phyloP scores from a whole-genome alignment of 2,888 invertebrate genomes.

The Watsonalla binaria region DNA sequence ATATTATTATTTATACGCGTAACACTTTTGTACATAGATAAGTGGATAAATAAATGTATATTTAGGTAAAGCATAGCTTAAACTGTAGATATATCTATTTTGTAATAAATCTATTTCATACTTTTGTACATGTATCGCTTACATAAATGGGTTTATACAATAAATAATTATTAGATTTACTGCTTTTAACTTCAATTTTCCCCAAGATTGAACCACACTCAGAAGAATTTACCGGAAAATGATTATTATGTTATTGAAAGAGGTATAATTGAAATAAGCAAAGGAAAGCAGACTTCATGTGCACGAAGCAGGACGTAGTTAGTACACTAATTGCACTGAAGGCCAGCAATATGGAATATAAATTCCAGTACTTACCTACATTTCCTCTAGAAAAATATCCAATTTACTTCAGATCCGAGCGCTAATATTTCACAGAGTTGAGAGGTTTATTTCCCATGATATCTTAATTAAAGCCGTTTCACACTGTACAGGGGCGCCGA shows the following conservation, averaged over 20 bases:
- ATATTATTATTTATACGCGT: slow-evolving; percentile 51
- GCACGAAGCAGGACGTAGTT: too few species aligned
- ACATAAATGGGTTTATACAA: slow-evolving; percentile 32
- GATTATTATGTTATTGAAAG: too few species aligned
- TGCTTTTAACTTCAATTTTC: neutral
- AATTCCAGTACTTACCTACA: slow-evolving; percentile 3
- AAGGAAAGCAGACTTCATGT: too few species aligned
- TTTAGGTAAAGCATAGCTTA: slow-evolving; percentile 29
- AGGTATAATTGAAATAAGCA: too few species aligned
- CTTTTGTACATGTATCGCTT: slow-evolving; percentile 39
- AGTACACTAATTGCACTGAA: neutral
- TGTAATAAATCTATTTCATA: slow-evolving; percentile 35
- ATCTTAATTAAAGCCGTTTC: slow-evolving; percentile 66
- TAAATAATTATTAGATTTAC: neutral
- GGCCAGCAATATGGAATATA: too few species aligned
- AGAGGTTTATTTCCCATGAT: slow-evolving; percentile 69
- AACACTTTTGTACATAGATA: slow-evolving; percentile 50
- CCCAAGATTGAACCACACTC: neutral
- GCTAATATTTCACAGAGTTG: slow-evolving; percentile 55
- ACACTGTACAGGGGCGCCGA: slow-evolving; percentile 44
- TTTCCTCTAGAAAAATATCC: slow-evolving; percentile 31
- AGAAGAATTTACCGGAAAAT: neutral
- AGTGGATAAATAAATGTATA: slow-evolving; percentile 20
- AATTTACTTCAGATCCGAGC: slow-evolving; percentile 38
- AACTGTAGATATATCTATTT: slow-evolving; percentile 40